These are phyloP conservation scores for Drosophila pullipes DNA, from an alignment of 2,888 invertebrate species.

Conservation along the genomic window DNA sequence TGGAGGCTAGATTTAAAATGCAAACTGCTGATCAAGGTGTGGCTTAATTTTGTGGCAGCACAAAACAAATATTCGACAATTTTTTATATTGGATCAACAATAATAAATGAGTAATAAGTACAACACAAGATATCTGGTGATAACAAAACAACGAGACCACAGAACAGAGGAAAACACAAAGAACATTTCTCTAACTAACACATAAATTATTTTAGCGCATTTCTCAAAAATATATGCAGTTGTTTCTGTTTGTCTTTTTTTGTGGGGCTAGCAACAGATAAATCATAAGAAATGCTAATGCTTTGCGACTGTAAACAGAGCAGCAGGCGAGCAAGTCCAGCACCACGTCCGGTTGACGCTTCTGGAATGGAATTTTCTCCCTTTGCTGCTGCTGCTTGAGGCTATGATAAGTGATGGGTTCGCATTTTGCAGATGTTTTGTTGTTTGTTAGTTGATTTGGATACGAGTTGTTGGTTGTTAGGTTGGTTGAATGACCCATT, in stretches of 20 bases:
- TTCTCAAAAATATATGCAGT: slow-evolving; percentile 41
- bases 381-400: slow-evolving; percentile 25
- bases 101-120: slow-evolving; percentile 37
- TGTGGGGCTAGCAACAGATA: slow-evolving; percentile 54
- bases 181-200: slow-evolving; percentile 70
- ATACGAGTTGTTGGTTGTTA: slow-evolving; percentile 57
- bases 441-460: slow-evolving; percentile 71
- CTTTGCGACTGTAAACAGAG: slow-evolving; percentile 41
- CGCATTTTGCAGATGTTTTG: slow-evolving; percentile 54
- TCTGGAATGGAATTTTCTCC: slow-evolving; percentile 31
- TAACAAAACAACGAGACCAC: slow-evolving; percentile 63
- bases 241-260: slow-evolving; percentile 29
- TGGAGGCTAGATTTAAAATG: slow-evolving; percentile 33
- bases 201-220: slow-evolving; percentile 64
- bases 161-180: slow-evolving; percentile 52
- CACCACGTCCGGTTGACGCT: slow-evolving; percentile 18
- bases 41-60: slow-evolving; percentile 31
- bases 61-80: slow-evolving; percentile 32
- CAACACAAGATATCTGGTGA: slow-evolving; percentile 37
- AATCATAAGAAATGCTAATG: slow-evolving; percentile 72
- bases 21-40: slow-evolving; percentile 39
- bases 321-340: slow-evolving; percentile 42
- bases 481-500: slow-evolving; percentile 59
- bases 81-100: slow-evolving; percentile 34
- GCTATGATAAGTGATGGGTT: slow-evolving; percentile 61